These are phyloP conservation scores for Cantharis rufa DNA, from an alignment of 2,888 invertebrate species.

Conservation along the genomic window DNA sequence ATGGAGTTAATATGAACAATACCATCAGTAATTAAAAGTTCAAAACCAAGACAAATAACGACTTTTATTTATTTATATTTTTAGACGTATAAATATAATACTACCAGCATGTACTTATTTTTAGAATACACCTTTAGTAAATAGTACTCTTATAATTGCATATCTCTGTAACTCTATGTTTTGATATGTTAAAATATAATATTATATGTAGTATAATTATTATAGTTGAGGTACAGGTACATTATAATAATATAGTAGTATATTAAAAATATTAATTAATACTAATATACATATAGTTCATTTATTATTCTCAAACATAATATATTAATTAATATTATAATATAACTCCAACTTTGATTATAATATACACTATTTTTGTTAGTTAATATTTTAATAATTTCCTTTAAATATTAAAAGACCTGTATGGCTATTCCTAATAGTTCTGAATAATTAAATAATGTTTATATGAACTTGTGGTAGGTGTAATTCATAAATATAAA, in stretches of 20 bases:
- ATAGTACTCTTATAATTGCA: neutral
- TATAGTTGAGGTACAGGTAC: too few species aligned
- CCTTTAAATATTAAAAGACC: neutral
- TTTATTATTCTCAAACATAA: too few species aligned
- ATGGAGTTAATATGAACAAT: neutral
- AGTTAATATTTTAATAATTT: neutral
- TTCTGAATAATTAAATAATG: neutral
- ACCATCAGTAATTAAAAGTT: neutral
- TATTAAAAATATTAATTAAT: too few species aligned
- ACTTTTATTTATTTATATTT: neutral
- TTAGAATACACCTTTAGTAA: neutral
- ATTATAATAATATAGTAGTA: too few species aligned
- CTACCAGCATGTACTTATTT: neutral
- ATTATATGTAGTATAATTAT: too few species aligned
- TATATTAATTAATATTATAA: too few species aligned
- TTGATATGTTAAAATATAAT: neutral
- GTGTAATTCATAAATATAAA: neutral
- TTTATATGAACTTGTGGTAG: neutral
- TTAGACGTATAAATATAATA: neutral
- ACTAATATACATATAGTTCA: too few species aligned
- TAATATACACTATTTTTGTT: too few species aligned
- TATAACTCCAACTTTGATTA: too few species aligned
- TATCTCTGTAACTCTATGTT: neutral
- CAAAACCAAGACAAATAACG: neutral
- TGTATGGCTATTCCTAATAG: neutral